phyloP scores from a whole-genome alignment of 2,888 invertebrate genomes.

The Euzetes globulus region DNA sequence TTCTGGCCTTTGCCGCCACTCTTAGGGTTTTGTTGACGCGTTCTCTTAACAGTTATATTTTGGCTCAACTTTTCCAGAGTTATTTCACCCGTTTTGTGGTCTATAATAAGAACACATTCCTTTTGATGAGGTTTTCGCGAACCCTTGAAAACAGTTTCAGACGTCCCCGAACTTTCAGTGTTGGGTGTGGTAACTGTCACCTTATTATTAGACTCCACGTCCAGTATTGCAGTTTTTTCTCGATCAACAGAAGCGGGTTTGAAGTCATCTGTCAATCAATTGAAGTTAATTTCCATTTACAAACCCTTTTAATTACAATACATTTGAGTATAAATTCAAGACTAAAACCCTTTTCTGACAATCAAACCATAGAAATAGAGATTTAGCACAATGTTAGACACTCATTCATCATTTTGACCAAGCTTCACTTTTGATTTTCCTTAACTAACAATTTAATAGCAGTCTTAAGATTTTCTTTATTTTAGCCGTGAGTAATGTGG shows the following conservation, averaged over 20 bases:
- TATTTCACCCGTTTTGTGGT: slow-evolving; percentile 83
- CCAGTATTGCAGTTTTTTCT: slow-evolving; percentile 79
- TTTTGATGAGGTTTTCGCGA: slow-evolving; percentile 82
- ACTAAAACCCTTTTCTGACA: too few species aligned
- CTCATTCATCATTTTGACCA: too few species aligned
- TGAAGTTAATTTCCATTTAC: too few species aligned
- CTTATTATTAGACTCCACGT: slow-evolving; percentile 73
- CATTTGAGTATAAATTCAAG: too few species aligned
- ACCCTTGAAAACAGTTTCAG: slow-evolving; percentile 89
- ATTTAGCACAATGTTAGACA: too few species aligned
- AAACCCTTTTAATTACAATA: too few species aligned
- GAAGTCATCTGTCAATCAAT: slow-evolving; percentile 71
- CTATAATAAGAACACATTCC: slow-evolving; percentile 91
- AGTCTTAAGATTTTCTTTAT: too few species aligned
- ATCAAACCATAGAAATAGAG: too few species aligned
- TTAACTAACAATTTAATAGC: too few species aligned
- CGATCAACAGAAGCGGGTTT: slow-evolving; percentile 96
- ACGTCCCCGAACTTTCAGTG: slow-evolving; percentile 80
- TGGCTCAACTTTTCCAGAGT: slow-evolving; percentile 83
- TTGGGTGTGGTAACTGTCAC: slow-evolving; percentile 86
- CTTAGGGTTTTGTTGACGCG: slow-evolving; percentile 48
- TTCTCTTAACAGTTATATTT: slow-evolving; percentile 87
- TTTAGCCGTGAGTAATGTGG: too few species aligned
- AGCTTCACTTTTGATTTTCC: too few species aligned
- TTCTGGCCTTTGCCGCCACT: background rate